Evolutionary conservation across 2,113 vertebrate species (phyloP).

Genomic region (Calcarius ornatus): DNA sequence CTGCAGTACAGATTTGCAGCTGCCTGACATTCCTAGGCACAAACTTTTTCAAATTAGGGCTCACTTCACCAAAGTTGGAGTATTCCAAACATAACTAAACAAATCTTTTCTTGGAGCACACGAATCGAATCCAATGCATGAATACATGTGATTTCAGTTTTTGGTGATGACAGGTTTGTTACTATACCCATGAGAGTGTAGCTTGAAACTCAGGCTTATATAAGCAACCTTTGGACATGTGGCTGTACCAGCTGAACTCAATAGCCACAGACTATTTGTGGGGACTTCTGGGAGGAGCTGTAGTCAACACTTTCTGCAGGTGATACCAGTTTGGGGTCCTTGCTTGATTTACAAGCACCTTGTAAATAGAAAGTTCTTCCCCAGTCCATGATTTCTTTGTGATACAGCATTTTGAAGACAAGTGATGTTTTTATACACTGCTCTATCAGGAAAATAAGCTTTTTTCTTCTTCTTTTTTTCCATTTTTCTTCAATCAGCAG

Average conservation of each 20-base stretch:
- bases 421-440: neutral
- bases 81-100: neutral
- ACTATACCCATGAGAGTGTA: neutral
- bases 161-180: neutral
- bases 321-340: neutral
- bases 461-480: neutral
- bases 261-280: fast-evolving
- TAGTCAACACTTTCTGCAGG: neutral
- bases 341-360: neutral
- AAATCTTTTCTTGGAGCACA: neutral
- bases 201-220: neutral
- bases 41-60: neutral
- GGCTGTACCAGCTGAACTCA: neutral
- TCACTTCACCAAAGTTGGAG: neutral
- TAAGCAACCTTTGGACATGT: neutral
- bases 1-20: neutral
- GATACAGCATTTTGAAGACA: neutral
- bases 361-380: neutral
- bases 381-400: neutral
- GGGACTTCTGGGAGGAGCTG: neutral
- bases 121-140: neutral
- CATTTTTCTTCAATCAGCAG: neutral
- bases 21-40: neutral
- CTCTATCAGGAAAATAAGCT: neutral
- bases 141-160: neutral